Evolutionary conservation across 2,888 invertebrate genomes (phyloP).

Genomic region (Drosophila ustulata): DNA sequence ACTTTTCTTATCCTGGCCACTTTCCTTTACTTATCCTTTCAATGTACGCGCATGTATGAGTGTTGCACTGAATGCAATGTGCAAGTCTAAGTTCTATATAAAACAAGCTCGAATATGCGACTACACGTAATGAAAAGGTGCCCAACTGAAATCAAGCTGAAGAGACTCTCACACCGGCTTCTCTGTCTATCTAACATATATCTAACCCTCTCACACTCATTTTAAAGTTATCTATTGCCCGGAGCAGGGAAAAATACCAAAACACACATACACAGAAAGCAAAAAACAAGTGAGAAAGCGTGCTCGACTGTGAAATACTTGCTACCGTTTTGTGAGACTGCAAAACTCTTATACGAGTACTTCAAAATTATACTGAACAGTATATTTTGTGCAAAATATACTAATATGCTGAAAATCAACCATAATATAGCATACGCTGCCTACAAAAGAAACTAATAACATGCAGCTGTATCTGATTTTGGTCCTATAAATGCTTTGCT

Average conservation of each 20-base stretch:
- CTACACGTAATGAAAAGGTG: conserved; percentile 40
- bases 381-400: no score
- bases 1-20: background rate
- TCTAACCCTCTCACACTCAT: background rate
- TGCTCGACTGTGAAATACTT: no score
- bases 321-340: no score
- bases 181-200: background rate
- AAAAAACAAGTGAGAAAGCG: no score
- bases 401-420: no score
- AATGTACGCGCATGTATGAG: conserved; percentile 1
- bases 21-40: conserved; percentile 16
- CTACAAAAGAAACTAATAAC: conserved; percentile 12
- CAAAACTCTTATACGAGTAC: no score
- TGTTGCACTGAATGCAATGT: conserved; percentile 23
- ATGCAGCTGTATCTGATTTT: no score
- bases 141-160: conserved; percentile 42
- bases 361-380: no score
- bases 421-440: no score
- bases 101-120: conserved; percentile 10
- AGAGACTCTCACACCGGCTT: conserved; percentile 7
- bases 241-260: conserved; percentile 61
- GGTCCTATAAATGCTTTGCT: no score
- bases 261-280: background rate
- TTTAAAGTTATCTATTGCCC: conserved; percentile 47
- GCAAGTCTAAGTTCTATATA: conserved; percentile 21